Conservation (phyloP, 2,113 vertebrate genomes). For the Dromiciops gliroides region DNA sequence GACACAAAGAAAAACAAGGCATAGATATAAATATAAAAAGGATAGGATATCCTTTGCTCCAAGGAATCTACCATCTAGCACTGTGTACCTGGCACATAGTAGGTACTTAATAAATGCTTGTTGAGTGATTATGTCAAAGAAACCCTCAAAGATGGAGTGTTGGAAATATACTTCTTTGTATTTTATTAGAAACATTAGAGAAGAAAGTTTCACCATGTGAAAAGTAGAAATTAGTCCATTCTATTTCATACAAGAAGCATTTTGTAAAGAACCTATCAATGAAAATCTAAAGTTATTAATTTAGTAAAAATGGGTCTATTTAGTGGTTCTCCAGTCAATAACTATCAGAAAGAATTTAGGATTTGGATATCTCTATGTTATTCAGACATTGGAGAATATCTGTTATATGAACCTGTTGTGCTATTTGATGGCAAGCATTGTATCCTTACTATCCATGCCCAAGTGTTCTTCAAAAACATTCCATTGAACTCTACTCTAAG, state of each 20-base stretch:
- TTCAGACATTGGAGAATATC: background rate
- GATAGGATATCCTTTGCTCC: background rate
- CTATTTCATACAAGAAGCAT: constrained; percentile 41
- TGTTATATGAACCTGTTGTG: background rate
- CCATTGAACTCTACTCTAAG: background rate
- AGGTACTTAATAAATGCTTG: background rate
- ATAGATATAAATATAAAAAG: constrained; percentile 37
- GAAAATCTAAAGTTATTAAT: constrained; percentile 45
- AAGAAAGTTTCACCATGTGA: constrained; percentile 46
- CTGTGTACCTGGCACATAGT: background rate
- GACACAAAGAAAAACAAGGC: constrained; percentile 31
- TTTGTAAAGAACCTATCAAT: background rate
- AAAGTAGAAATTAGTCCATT: constrained; percentile 46
- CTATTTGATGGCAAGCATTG: background rate
- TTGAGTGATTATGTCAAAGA: background rate
- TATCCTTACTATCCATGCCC: background rate
- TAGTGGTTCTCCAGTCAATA: constrained; percentile 12
- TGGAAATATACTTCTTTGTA: background rate
- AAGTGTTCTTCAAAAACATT: background rate
- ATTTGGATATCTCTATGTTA: background rate
- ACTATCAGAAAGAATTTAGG: background rate
- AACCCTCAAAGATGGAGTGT: background rate
- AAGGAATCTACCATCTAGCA: background rate
- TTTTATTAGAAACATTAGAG: constrained; percentile 27
- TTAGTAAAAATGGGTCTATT: constrained; percentile 3